These are phyloP conservation scores for Cremastobaeus sp. DNA, from an alignment of 2,888 invertebrate genomes.

Conservation along the genomic window DNA sequence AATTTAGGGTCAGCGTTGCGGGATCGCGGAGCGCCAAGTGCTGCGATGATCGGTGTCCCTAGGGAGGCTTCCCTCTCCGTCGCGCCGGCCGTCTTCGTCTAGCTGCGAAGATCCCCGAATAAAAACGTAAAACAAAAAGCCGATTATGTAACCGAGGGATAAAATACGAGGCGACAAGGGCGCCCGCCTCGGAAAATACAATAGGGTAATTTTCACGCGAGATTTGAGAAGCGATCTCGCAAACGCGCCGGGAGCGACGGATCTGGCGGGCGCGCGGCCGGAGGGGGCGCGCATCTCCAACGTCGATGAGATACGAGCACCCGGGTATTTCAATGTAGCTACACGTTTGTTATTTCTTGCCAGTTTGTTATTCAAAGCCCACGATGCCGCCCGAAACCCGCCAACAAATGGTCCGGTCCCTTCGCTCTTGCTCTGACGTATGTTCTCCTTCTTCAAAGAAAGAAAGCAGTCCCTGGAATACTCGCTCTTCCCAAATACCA, in stretches of 20 bases:
- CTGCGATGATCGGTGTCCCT: constrained; percentile 54
- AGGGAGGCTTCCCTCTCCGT: constrained; percentile 27
- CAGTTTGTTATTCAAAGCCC: constrained; percentile 76
- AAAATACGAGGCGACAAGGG: constrained; percentile 71
- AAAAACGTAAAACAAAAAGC: constrained; percentile 77
- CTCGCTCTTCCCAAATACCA: constrained; percentile 29
- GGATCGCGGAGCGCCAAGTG: constrained; percentile 48
- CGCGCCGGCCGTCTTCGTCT: constrained; percentile 26
- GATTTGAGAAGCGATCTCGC: constrained; percentile 77
- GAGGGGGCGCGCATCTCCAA: too few species aligned
- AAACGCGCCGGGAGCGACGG: constrained; percentile 62
- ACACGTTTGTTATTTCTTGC: constrained; percentile 77
- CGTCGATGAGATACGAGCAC: constrained; percentile 73
- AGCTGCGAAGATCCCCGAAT: constrained; percentile 44
- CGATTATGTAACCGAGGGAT: constrained; percentile 77
- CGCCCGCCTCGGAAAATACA: constrained; percentile 68
- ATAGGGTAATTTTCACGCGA: constrained; percentile 79
- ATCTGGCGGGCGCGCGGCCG: constrained; percentile 13
- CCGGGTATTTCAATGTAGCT: constrained; percentile 77
- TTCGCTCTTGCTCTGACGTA: constrained; percentile 56
- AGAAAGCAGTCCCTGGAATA: constrained; percentile 19
- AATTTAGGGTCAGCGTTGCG: constrained; percentile 55
- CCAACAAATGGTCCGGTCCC: constrained; percentile 52
- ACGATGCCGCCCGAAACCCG: constrained; percentile 66
- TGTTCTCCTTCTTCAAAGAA: constrained; percentile 48